These are phyloP conservation scores for Cheilosia variabilis DNA, from an alignment of 2,888 invertebrate species.

Conservation along the genomic window DNA sequence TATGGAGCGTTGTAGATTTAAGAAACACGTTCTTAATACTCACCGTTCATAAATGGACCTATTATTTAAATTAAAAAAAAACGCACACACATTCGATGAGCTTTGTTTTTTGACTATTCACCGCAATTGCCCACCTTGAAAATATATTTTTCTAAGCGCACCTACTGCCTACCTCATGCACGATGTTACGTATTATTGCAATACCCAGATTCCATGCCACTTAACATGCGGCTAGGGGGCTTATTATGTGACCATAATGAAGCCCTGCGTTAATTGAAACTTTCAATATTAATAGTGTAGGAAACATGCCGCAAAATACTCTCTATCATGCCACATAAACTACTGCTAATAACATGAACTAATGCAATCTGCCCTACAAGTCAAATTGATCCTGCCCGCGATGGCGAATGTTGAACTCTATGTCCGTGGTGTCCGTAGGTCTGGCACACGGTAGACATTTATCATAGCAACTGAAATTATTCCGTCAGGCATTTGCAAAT, in stretches of 20 bases:
- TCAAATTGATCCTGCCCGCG: background rate
- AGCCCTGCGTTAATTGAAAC: constrained; percentile 9
- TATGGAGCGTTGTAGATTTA: too few relatives aligned
- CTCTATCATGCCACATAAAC: constrained; percentile 22
- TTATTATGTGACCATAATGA: constrained; percentile 4
- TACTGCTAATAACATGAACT: constrained; percentile 14
- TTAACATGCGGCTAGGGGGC: background rate
- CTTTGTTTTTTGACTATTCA: too few relatives aligned
- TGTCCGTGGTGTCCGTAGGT: background rate
- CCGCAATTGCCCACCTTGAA: too few relatives aligned
- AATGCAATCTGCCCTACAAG: constrained; percentile 5
- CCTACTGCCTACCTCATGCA: background rate
- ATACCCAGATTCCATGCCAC: background rate
- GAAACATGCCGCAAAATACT: constrained; percentile 16
- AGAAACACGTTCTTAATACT: too few relatives aligned
- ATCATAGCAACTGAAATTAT: constrained; percentile 28
- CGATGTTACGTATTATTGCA: background rate
- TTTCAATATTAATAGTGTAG: background rate
- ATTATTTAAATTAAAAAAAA: too few relatives aligned
- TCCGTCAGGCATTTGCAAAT: constrained; percentile 28
- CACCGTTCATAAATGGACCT: too few relatives aligned
- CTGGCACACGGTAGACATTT: background rate
- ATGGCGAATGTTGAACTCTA: background rate
- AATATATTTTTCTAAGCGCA: too few relatives aligned
- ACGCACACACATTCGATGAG: too few relatives aligned